Base-by-base conservation (phyloP, 2,797 vertebrate genomes). In the Moxostoma hubbsi region DNA sequence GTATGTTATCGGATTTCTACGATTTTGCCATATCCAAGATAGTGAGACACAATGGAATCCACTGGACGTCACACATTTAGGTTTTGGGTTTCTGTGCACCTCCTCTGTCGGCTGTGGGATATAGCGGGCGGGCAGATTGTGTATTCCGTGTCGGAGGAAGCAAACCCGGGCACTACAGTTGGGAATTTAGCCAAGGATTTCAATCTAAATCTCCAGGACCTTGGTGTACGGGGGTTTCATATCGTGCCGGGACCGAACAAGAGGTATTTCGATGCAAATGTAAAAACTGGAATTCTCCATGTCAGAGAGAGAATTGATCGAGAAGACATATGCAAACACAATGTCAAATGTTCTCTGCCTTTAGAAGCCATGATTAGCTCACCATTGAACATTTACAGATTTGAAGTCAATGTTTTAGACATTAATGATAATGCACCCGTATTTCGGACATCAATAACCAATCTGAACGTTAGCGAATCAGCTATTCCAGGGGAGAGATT, bases 121-220 rank as follows among this genome's bases (percentile, higher is more conserved):
- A 67, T 84, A 85, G 79, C 82, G 66, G 82, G 75, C 9, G 92
- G 92, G 53, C 93, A 94, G 85, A 88, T 91, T 66, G 88, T 86
- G 1, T 95, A 89, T 85, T 90, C 92, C 0, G 75, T 95, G 76
- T 77, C 87, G 7, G 94, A 94, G 85, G 93, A 94, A 75, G 63
- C 82, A 78, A 87, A 91, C 83, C 91, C 91, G 85, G 93, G 92
- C 55, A 92, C 91, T 7, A 84, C 90, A 68, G 85, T 93, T 9
- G 93, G 93, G 15, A 94, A 93, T 84, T 84, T 94, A 58, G 92
- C 88, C 0, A 93, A 91, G 84, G 92, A 93, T 89, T 88, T 95
- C 62, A 90, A 92, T 45, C 75, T 94, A 47, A 92, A 89, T 43
- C 24, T 86, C 4, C 75, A 90, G 55, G 87, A 90, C 2, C 77